These are phyloP conservation scores for Scomber colias DNA, from an alignment of 2,113 vertebrate genomes.

Conservation along the genomic window DNA sequence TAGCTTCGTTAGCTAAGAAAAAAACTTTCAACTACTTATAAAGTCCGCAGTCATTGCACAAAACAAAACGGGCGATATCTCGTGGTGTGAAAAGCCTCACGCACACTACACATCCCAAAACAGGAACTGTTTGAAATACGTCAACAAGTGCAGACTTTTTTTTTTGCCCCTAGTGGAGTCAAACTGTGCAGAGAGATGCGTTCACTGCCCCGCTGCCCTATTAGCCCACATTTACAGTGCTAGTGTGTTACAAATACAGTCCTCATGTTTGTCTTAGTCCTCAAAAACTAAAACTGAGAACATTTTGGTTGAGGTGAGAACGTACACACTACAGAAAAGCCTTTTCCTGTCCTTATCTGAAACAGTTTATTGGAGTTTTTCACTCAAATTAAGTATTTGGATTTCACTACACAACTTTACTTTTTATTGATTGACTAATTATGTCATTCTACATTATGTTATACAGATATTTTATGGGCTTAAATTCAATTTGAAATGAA, in stretches of 20 bases:
- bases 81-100: neutral
- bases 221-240: neutral
- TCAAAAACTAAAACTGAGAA: neutral
- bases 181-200: neutral
- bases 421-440: too few relatives aligned
- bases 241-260: neutral
- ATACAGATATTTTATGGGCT: neutral
- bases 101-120: slow-evolving; percentile 53
- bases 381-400: too few relatives aligned
- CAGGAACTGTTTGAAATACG: slow-evolving; percentile 79
- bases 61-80: neutral
- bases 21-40: neutral
- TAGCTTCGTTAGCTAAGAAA: neutral
- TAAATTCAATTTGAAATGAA: neutral
- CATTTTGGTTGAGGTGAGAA: neutral
- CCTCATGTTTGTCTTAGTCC: neutral
- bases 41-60: neutral
- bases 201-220: slow-evolving; percentile 3
- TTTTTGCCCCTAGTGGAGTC: slow-evolving; percentile 47
- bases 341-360: too few relatives aligned
- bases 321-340: too few relatives aligned
- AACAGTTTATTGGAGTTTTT: too few relatives aligned
- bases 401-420: too few relatives aligned
- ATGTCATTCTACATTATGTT: too few relatives aligned
- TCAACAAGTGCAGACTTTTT: slow-evolving; percentile 64